Percentiles rank a stretch among this genome's conserved stretches.
Conservation (phyloP, 2,797 vertebrate species). For the Pangasius macronema region DNA sequence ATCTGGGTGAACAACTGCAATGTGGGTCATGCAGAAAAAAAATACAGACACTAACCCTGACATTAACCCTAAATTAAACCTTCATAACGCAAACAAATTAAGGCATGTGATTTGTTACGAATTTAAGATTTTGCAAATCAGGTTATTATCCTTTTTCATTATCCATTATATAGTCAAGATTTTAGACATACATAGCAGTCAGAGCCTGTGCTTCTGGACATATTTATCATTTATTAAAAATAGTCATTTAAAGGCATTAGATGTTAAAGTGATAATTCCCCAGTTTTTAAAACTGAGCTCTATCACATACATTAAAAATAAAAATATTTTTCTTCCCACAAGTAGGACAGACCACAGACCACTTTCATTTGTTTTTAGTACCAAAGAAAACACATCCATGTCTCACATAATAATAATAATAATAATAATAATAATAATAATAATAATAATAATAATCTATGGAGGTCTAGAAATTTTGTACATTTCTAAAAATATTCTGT, state of each 20-base stretch:
- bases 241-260: conserved; percentile 62
- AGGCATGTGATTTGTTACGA: background rate
- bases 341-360: conserved; percentile 9
- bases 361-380: conserved; percentile 20
- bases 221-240: conserved; percentile 70
- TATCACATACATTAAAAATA: conserved; percentile 40
- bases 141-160: background rate
- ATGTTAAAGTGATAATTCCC: conserved; percentile 57
- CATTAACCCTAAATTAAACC: background rate
- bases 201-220: conserved; percentile 54
- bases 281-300: conserved; percentile 47
- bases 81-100: background rate
- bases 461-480: background rate
- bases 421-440: conserved; percentile 7
- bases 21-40: background rate
- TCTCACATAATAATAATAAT: conserved; percentile 1
- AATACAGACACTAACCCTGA: background rate
- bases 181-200: background rate
- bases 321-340: conserved; percentile 24
- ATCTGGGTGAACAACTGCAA: background rate
- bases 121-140: background rate
- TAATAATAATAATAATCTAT: conserved; percentile 5
- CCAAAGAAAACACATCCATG: background rate
- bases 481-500: background rate
- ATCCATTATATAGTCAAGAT: background rate